Evolutionary conservation across 2,888 invertebrate genomes (phyloP), one percentile per base, ranked within the genome.

Genomic region (Cacoxenus indagator): DNA sequence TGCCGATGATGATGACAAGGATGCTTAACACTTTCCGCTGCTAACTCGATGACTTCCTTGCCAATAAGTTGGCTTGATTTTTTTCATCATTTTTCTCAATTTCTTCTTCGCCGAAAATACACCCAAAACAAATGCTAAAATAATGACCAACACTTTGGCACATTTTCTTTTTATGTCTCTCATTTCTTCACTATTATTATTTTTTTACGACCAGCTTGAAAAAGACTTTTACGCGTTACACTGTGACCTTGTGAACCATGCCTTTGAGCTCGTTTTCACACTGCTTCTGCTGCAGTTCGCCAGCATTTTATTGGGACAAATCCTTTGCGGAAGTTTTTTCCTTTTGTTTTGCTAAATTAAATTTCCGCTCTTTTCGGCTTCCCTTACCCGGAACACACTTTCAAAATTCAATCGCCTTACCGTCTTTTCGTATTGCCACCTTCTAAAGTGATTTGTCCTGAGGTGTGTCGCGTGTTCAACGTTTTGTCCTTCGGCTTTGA

Each of bases 111-210:
- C 4, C 57, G 2, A 22, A 57, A 57, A 19, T 57, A 29, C 57
- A 57, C 29, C 57, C 57, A 57, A 62, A 11, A 54, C 51, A 66
- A 54, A 62, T 24, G 51, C 11, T 22, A 43, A 64, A 14, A 54
- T 55, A 54, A 27, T 27, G 22, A 67, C 61, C 27, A 27, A 64
- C 64, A 64, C 29, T 27, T 55, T 29, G 31, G n/a, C 26, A 65
- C 65, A 65, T 65, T 65, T n/a, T 65, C 65, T 29, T 51, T 65
- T 65, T 54, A 65, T 65, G 2, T 5, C 22, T 65, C 27, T 61
- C 59, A 29, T 9, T 22, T 8, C 14, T 61, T 37, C 37, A n/a
- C 31, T 51, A 54, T 24, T 43, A 37, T 54, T 45, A 62, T 62
- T 62, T 62, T n/a, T 62, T 62, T 62, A 62, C 24, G 61, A 62